phyloP scores from a whole-genome alignment of 1,140 invertebrate species.

The Macrobrachium nipponense region DNA sequence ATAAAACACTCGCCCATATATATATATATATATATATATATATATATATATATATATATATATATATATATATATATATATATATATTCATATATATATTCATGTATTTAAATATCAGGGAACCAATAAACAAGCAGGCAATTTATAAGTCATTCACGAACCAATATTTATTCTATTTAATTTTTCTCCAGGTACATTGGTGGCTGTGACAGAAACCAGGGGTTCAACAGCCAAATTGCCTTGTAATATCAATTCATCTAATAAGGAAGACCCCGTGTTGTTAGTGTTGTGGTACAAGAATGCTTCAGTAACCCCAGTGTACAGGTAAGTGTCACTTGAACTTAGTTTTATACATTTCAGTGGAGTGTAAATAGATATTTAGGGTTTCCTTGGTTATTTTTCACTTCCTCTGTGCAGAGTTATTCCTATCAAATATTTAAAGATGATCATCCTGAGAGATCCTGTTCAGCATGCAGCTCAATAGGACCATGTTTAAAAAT shows the following conservation, averaged over 20 bases:
- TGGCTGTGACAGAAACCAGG: slow-evolving; percentile 55
- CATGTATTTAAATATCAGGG: neutral
- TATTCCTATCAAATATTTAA: neutral
- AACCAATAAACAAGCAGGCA: neutral
- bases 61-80: slow-evolving; percentile 18
- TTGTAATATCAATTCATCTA: slow-evolving; percentile 45
- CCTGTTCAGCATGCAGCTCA: neutral
- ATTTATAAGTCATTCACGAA: neutral
- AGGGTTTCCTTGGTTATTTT: no score
- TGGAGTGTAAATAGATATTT: neutral
- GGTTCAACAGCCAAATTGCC: slow-evolving; percentile 51
- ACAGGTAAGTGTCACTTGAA: slow-evolving; percentile 39
- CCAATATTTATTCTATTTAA: neutral
- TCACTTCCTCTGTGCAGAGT: neutral
- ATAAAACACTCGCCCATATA: no score
- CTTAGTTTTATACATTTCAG: neutral
- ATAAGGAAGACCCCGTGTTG: slow-evolving; percentile 48
- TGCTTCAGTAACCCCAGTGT: slow-evolving; percentile 57
- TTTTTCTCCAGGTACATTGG: slow-evolving; percentile 48
- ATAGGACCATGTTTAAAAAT: no score
- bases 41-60: slow-evolving; percentile 7
- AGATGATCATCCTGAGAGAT: neutral
- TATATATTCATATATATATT: slow-evolving; percentile 10
- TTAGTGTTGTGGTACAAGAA: slow-evolving; percentile 61
- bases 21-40: neutral